Conservation (phyloP, 2,888 invertebrate genomes). For the Sialis lutaria region DNA sequence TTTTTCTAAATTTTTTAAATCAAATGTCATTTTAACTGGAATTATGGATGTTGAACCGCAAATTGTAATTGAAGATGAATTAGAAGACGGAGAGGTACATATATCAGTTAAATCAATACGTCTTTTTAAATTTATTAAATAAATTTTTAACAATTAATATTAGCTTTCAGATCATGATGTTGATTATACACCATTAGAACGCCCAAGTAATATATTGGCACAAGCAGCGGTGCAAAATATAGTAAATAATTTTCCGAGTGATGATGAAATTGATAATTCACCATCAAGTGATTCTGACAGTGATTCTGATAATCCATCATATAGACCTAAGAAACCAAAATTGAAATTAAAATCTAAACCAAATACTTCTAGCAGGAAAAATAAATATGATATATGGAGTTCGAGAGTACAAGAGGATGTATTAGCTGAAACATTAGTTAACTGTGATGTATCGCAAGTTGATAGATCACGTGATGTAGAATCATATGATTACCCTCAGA, state of each 20-base stretch:
- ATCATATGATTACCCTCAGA: constrained; percentile 54
- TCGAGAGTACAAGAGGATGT: constrained; percentile 57
- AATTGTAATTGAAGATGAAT: constrained; percentile 7
- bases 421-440: constrained; percentile 57
- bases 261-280: constrained; percentile 30
- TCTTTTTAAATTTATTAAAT: background rate
- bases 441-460: constrained; percentile 55
- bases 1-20: too few relatives aligned
- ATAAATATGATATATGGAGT: constrained; percentile 64
- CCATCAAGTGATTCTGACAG: constrained; percentile 34
- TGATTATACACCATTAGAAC: constrained; percentile 35
- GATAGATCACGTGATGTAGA: constrained; percentile 52
- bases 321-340: constrained; percentile 35
- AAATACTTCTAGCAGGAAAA: constrained; percentile 22
- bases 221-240: constrained; percentile 30
- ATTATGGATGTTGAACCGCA: constrained; percentile 9
- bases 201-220: constrained; percentile 29
- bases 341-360: constrained; percentile 27
- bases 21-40: background rate
- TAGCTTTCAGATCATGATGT: constrained; percentile 25
- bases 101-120: too few relatives aligned
- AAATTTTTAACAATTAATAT: background rate
- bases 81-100: constrained; percentile 16
- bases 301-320: constrained; percentile 33
- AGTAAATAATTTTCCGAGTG: constrained; percentile 36